Conservation (phyloP, 2,797 vertebrate genomes). For the Hemibagrus guttatus region DNA sequence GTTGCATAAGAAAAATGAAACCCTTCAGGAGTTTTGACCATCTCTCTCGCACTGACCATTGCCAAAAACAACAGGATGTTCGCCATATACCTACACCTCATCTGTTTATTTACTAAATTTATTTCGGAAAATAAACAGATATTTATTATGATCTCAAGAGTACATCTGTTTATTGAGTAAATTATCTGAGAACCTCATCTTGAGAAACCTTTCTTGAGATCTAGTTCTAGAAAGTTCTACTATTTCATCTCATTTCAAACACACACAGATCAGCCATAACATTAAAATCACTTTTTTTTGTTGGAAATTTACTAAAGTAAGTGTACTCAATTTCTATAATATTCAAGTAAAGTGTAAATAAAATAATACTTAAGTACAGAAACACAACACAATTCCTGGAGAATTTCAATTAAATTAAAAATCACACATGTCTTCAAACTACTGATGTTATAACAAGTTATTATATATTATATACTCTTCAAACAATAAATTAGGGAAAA, state of each 20-base stretch:
- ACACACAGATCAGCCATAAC: neutral
- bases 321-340: neutral
- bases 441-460: neutral
- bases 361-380: neutral
- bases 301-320: neutral
- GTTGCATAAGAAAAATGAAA: constrained; percentile 24
- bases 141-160: neutral
- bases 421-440: neutral
- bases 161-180: neutral
- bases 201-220: neutral
- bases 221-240: neutral
- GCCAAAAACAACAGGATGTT: constrained; percentile 14
- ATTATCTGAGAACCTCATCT: neutral
- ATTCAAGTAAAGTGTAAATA: neutral
- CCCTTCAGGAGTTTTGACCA: too few relatives aligned
- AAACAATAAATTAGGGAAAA: neutral
- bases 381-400: neutral
- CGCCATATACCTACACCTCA: too few relatives aligned
- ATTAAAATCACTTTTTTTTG: neutral
- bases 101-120: too few relatives aligned
- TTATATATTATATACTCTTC: neutral
- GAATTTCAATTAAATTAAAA: neutral
- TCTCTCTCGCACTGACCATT: neutral
- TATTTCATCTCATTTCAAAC: neutral
- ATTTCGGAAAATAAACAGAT: too few relatives aligned